Evolutionary conservation across 2,797 vertebrate genomes (phyloP), one percentile per base, ranked within the genome.

Genomic region (Myoxocephalus aenaeus): DNA sequence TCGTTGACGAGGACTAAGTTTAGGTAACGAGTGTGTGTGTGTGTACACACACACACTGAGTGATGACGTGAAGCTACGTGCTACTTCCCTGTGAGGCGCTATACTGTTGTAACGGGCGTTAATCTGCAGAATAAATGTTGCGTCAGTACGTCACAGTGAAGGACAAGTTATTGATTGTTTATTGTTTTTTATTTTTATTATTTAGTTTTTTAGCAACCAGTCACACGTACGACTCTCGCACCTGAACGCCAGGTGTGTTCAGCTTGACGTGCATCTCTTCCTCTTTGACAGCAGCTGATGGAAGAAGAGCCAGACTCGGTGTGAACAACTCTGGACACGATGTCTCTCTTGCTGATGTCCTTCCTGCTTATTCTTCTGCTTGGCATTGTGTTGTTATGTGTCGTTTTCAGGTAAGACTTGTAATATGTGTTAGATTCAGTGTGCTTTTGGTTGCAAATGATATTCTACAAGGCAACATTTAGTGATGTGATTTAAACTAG

Each of bases 291-390:
- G 85, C 73, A 79, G 82, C 87, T 91, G 87, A 77, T 36, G 57
- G 59, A 51, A 64, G 62, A 48, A 83, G 71, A 79, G 87, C 77
- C 42, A 82, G 75, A 86, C 82, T 51, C 84, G 88, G 89, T 88
- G 85, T 93, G 88, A 93, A 87, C 79, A 40, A 80, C 77, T 75
- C 59, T 87, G 83, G 87, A 90, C 92, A 92, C 81, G 53, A 96
- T 96, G 95, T 90, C 94, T 92, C 86, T 90, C 27, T 56, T 94
- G 66, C 78, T 95, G 69, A 79, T 94, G 8, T 89, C 81, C 80
- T 74, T 89, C 68, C 85, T 93, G 44, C 51, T 90, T 1, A 17
- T 91, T 66, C 59, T 95, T 20, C 70, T 95, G 32, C 51, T 93
- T 1, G 93, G 81, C 36, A 46, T 86, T 36, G 58, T 87, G 9